Base-by-base conservation (phyloP, 2,113 vertebrate species). In the Lampris incognitus region DNA sequence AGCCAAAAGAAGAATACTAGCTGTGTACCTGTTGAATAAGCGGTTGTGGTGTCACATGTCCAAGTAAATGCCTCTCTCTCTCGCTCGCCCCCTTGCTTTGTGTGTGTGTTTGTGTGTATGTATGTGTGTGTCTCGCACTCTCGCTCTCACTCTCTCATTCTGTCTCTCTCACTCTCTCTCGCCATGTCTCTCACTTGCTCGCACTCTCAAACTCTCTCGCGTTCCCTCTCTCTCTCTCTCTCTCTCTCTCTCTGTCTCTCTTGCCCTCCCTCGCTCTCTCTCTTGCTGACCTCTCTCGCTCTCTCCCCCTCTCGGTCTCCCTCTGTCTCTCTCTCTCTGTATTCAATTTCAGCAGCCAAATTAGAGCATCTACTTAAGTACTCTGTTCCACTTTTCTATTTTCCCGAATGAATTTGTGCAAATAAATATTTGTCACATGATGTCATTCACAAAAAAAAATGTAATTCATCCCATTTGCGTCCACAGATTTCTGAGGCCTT, bases 341-440 rank as follows among this genome's bases (percentile, higher is more conserved):
- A 83, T 87, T 87, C 69, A 73, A 37, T 48, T 41, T 74, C 57
- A 52, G 57, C 6, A 78, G 70, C 61, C 24, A 24, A 24, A 24
- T 24, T 24, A 24, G 24, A 24, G 24, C 24, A 24, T 24, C 48
- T 49, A 5, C 9, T 5, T 49, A 49, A 5, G 9, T 49, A 49
- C 9, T 49, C 4, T 49, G 4, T 49, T 54, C 3, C 13, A 11
- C 13, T 8, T 54, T 9, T 54, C 3, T 54, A 54, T 54, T 9
- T 54, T 9, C 13, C 3, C 13, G 13, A 9, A 54, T 54, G 13
- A 8, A 54, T 77, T 42, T 13, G 58, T 11, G 39, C 82, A 74
- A 72, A 83, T 88, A 71, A 90, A 86, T 90, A 81, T 86, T 87
- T 89, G 63, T 86, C 80, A 48, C 5, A 4, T n/a, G 63, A 61